Evolutionary conservation across 2,113 vertebrate species (phyloP), one percentile per base, ranked within the genome.

Genomic region (Prionailurus bengalensis): DNA sequence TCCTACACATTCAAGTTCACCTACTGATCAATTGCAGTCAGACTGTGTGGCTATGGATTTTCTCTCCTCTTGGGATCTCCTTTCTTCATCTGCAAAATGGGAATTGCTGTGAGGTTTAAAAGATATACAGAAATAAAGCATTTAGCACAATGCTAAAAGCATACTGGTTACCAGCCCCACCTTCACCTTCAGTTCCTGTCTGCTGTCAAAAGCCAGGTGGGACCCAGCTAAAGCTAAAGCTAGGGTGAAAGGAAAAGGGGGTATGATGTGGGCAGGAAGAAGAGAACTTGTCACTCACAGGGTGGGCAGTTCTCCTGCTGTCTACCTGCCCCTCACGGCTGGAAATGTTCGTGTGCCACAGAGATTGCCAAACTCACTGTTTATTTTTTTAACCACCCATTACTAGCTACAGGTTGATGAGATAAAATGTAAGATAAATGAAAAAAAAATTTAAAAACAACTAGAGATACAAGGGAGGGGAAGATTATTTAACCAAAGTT

Each of bases 401-500:
- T 89, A 94, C n/a, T 48, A 81, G 78, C 23, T 89, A 95, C 78
- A 92, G 71, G 36, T 58, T 84, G 58, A 74, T 74, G 65, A 71
- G 21, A 80, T 58, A 89, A 90, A 79, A 63, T 31, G 25, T 36
- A 71, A 92, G 42, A 65, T 63, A 66, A 79, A 66, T 79, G 25
- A 66, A 91, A 84, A 86, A 68, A 68, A 11, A 5, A 16, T 36
- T 66, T 61, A 1, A 53, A 71, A 82, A 53, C 31, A 68, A 76
- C 31, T 70, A 73, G 31, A 65, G 66, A 45, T 51, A 86, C 5
- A 80, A 68, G 66, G 33, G 45, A 39, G 58, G 39, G 36, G 17
- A 21, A 36, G 53, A 83, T 89, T 68, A 45, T 31, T 61, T 70
- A 90, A 93, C 6, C 53, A 33, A 65, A 85, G 48, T 70, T 71